These are phyloP conservation scores for Drosophila funebris DNA, from an alignment of 1,140 invertebrate genomes.

Conservation along the genomic window DNA sequence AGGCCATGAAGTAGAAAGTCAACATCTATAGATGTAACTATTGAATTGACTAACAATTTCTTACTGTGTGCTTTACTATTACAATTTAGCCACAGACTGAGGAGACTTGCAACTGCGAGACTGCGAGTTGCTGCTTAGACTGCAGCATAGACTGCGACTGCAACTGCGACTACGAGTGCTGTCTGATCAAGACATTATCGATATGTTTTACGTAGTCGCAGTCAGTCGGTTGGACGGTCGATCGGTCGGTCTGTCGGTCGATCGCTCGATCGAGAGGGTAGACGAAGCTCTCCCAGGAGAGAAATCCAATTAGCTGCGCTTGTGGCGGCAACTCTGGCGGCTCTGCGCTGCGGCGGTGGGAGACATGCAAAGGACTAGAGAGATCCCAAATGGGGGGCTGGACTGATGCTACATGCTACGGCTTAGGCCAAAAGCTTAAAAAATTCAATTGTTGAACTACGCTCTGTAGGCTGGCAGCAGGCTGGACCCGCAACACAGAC, in stretches of 20 bases:
- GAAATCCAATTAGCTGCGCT: slow-evolving; percentile 81
- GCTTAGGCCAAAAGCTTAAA: slow-evolving; percentile 20
- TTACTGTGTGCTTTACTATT: slow-evolving; percentile 76
- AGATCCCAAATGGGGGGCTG: slow-evolving; percentile 41
- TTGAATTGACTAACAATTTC: slow-evolving; percentile 23
- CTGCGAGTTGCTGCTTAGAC: no score
- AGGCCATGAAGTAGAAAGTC: not conserved
- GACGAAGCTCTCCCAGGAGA: slow-evolving; percentile 74
- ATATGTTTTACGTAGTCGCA: slow-evolving; percentile 77
- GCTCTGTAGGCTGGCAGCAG: slow-evolving; percentile 31
- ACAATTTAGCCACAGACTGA: slow-evolving; percentile 66
- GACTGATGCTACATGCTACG: slow-evolving; percentile 48
- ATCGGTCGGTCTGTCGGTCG: slow-evolving; percentile 23
- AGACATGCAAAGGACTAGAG: slow-evolving; percentile 73
- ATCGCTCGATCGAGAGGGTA: not conserved
- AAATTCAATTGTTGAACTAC: slow-evolving; percentile 59
- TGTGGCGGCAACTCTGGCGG: slow-evolving; percentile 52
- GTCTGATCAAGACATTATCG: slow-evolving; percentile 82
- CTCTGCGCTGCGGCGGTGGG: slow-evolving; percentile 13
- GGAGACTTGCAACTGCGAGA: slow-evolving; percentile 14
- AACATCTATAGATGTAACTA: not conserved
- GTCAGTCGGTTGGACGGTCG: slow-evolving; percentile 7
- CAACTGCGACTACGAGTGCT: slow-evolving; percentile 41
- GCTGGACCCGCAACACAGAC: slow-evolving; percentile 11
- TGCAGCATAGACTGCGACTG: no score